Base-by-base conservation (phyloP, 1,140 invertebrate species). In the Kradibia gibbosae region DNA sequence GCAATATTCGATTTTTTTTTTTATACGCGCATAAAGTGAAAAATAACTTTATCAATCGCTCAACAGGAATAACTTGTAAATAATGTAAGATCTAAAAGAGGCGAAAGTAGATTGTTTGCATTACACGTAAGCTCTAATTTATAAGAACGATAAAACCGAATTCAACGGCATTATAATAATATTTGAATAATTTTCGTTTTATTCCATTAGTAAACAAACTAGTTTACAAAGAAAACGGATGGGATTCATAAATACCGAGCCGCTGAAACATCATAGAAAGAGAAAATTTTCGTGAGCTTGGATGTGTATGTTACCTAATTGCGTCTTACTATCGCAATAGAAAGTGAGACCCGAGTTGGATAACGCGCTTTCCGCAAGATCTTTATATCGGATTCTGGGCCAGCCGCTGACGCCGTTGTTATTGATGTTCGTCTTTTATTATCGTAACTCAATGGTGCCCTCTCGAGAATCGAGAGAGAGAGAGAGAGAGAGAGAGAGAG, bases 301-400 rank as follows among this genome's bases (percentile, higher is more conserved):
- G 31, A 34, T 25, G 39, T 4, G 31, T 22, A 70, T 8, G 80
- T 81, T 81, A 81, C 70, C 73, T 76, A 81, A 81, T 81, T 81
- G 80, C 73, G 70, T 62, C 62, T 76, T 71, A 76, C 57, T 73
- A 39, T 28, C 22, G 36, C 48, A 36, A 36, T 73, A 65, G 73
- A 81, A 81, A 81, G 80, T 76, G 73, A 81, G 80, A 81, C 73
- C 50, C 55, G 28, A 42, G 72, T 80, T 80, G 72, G 72, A 80
- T 80, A 80, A 80, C 72, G 53, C n/a, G 25, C 13, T 1, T 28
- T 36, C 45, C 17, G 15, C 70, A 55, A 73, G 70, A 80, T 80
- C 70, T 79, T 80, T 60, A 80, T 62, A 62, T 73, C n/a, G 57
- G 71, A 81, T 76, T 81, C 62, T 76, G 70, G 80, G 73, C 50